These are phyloP conservation scores for Phalacrocorax pelagicus DNA, from an alignment of 2,113 vertebrate species.

Conservation along the genomic window DNA sequence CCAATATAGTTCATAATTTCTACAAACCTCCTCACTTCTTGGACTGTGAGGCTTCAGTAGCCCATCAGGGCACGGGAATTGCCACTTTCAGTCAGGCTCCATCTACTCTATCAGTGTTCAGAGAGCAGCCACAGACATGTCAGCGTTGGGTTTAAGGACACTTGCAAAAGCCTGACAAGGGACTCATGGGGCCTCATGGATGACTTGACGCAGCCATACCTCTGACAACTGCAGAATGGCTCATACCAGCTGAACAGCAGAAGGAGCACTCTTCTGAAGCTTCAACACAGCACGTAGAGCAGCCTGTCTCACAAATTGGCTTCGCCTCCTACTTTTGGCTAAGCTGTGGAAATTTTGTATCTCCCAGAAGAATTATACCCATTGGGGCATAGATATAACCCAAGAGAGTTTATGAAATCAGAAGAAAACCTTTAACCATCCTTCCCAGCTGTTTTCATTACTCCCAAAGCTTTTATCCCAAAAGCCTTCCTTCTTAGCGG, in stretches of 20 bases:
- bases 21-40: not conserved
- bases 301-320: not conserved
- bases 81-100: not conserved
- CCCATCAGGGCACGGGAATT: not conserved
- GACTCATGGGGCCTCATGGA: not conserved
- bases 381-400: not conserved
- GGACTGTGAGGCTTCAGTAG: not conserved
- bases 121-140: not conserved
- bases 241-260: not conserved
- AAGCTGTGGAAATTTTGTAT: not conserved
- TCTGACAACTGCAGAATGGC: not conserved
- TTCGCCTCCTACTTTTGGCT: not conserved
- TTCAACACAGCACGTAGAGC: not conserved
- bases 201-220: accelerated
- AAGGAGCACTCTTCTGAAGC: not conserved
- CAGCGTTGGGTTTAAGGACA: not conserved
- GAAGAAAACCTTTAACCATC: not conserved
- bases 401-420: not conserved
- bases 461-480: not conserved
- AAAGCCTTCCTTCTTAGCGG: not conserved
- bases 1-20: not conserved
- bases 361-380: not conserved
- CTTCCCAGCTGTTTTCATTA: not conserved
- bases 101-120: not conserved
- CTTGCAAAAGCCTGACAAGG: not conserved